Evolutionary conservation across 2,888 invertebrate genomes (phyloP).

Genomic region (Drosophila ochracea): DNA sequence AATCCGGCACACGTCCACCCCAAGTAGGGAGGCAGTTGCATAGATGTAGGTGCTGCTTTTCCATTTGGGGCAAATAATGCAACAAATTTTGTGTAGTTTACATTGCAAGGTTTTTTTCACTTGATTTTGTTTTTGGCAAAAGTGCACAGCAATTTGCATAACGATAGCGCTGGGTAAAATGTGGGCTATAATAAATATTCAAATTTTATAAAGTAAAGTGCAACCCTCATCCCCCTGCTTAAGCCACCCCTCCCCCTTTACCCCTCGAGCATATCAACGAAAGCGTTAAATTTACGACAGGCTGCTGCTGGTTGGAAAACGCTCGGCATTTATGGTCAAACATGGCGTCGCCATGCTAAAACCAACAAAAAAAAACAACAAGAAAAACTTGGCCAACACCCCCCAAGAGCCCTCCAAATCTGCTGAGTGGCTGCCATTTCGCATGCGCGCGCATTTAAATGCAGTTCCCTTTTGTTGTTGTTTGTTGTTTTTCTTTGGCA

Average conservation of each 20-base stretch:
- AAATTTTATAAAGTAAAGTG: slow-evolving; percentile 54
- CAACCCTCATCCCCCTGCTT: neutral
- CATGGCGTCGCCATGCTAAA: slow-evolving; percentile 52
- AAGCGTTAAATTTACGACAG: slow-evolving; percentile 81
- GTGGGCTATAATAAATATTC: slow-evolving; percentile 72
- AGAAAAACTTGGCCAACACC: neutral
- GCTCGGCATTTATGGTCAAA: slow-evolving; percentile 67
- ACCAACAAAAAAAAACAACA: slow-evolving; percentile 1
- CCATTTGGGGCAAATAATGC: slow-evolving; percentile 48
- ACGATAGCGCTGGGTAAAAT: slow-evolving; percentile 59
- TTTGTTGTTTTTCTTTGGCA: slow-evolving; percentile 46
- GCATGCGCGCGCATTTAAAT: slow-evolving; percentile 82
- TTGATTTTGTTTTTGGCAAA: slow-evolving; percentile 40
- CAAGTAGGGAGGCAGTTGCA: neutral
- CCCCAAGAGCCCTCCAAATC: neutral
- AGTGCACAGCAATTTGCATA: slow-evolving; percentile 67
- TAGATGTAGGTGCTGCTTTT: neutral
- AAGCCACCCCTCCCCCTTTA: neutral
- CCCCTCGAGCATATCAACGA: slow-evolving; percentile 38
- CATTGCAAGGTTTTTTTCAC: slow-evolving; percentile 11
- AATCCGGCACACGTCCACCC: slow-evolving; percentile 10
- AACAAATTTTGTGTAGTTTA: slow-evolving; percentile 58
- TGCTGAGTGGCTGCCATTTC: slow-evolving; percentile 61
- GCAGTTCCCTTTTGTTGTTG: slow-evolving; percentile 70
- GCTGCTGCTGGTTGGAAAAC: slow-evolving; percentile 36